Evolutionary conservation across 2,888 invertebrate species (phyloP).

Genomic region (Drosophila fulvimacula): DNA sequence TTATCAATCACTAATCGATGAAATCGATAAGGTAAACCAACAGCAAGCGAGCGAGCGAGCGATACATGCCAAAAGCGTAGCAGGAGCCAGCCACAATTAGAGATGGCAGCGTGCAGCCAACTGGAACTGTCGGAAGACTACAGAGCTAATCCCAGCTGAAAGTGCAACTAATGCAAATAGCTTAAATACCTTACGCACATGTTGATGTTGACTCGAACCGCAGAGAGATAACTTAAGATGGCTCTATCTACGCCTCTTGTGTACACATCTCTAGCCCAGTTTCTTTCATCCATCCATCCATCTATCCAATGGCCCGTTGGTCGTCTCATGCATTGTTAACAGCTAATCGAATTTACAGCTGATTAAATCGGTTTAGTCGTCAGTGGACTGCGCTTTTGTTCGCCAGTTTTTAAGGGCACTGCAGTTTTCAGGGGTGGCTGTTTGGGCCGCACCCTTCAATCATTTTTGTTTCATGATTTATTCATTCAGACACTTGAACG

Average conservation of each 20-base stretch:
- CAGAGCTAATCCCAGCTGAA: neutral
- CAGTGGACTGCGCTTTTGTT: constrained; percentile 26
- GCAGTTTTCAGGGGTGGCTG: constrained; percentile 19
- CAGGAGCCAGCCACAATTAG: constrained; percentile 14
- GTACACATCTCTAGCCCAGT: constrained; percentile 14
- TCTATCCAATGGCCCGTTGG: constrained; percentile 5
- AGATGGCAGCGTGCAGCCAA: constrained; percentile 22
- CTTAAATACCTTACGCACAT: neutral
- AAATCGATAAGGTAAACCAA: constrained; percentile 68
- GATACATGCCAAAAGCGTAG: constrained; percentile 13
- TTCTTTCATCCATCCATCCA: neutral
- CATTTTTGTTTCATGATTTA: constrained; percentile 71
- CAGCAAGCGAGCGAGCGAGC: constrained; percentile 1
- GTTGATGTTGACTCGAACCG: neutral
- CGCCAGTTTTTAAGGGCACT: constrained; percentile 6
- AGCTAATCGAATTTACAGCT: constrained; percentile 59
- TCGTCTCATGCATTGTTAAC: constrained; percentile 36
- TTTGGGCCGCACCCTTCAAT: constrained; percentile 41
- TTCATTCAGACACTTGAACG: constrained; percentile 61
- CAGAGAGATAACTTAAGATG: neutral
- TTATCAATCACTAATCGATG: constrained; percentile 75
- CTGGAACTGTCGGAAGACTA: constrained; percentile 1
- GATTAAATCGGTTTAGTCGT: constrained; percentile 47
- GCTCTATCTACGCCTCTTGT: neutral
- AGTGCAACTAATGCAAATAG: neutral